Conservation (phyloP, 2,113 vertebrate species). For the Coracopsis vasa region DNA sequence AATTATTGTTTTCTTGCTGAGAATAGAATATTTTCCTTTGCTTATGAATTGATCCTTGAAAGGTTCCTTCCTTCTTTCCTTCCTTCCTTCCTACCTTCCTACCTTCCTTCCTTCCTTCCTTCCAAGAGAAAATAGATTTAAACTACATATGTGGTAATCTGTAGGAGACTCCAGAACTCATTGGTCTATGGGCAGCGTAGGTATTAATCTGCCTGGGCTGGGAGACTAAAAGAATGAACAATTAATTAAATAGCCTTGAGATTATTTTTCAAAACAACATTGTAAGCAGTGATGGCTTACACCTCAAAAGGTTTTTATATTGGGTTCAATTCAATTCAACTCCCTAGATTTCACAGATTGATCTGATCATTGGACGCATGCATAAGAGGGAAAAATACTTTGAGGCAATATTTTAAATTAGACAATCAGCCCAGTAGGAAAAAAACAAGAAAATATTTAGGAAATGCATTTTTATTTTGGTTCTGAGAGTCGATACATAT, state of each 20-base stretch:
- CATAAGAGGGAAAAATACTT: not conserved
- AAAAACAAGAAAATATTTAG: not conserved
- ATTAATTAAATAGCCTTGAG: constrained; percentile 72
- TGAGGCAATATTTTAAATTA: not conserved
- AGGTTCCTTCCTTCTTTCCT: constrained; percentile 28
- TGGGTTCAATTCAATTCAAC: not conserved
- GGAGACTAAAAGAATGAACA: constrained; percentile 56
- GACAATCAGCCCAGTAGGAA: not conserved
- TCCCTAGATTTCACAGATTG: constrained; percentile 7
- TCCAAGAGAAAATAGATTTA: constrained; percentile 61
- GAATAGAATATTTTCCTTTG: constrained; percentile 71
- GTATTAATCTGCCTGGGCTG: constrained; percentile 64
- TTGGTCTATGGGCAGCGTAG: constrained; percentile 59
- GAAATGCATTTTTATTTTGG: not conserved
- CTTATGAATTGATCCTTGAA: constrained; percentile 71
- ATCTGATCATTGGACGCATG: not conserved
- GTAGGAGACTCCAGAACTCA: constrained; percentile 58
- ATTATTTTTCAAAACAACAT: constrained; percentile 67
- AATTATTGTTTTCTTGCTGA: constrained; percentile 67
- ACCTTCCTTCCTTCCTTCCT: not conserved
- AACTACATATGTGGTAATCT: constrained; percentile 71
- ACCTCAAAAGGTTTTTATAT: constrained; percentile 1
- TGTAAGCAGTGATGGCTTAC: constrained; percentile 30
- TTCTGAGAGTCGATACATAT: not conserved
- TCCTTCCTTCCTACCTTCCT: not conserved